Conservation (phyloP, 2,888 invertebrate species). For the Ennomos erosarius region DNA sequence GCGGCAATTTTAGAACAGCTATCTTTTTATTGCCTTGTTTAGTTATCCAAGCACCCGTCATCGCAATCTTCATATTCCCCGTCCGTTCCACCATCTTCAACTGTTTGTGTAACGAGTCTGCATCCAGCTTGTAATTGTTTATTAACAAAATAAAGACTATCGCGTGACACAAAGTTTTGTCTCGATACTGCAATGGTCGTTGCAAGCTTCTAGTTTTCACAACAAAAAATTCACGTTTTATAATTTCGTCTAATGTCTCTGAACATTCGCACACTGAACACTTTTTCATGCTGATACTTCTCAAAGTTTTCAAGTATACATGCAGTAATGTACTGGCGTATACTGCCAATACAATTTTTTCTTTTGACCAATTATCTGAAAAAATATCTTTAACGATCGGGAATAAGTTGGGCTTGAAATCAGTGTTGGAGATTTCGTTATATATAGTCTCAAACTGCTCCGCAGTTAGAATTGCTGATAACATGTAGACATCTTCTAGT, state of each 20-base stretch:
- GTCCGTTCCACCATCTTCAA: slow-evolving; percentile 59
- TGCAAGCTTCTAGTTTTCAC: slow-evolving; percentile 46
- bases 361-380: slow-evolving; percentile 15
- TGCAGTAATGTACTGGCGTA: slow-evolving; percentile 64
- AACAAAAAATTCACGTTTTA: slow-evolving; percentile 60
- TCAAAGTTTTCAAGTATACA: slow-evolving; percentile 48
- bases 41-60: slow-evolving; percentile 54
- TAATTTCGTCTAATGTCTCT: slow-evolving; percentile 60
- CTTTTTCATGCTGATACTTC: slow-evolving; percentile 58
- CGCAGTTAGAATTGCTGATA: slow-evolving; percentile 70
- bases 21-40: slow-evolving; percentile 29
- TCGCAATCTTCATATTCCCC: slow-evolving; percentile 55
- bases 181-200: slow-evolving; percentile 65
- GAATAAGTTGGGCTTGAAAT: slow-evolving; percentile 51
- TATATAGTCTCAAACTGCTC: slow-evolving; percentile 68
- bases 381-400: slow-evolving; percentile 35
- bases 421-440: slow-evolving; percentile 63
- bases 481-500: slow-evolving; percentile 75
- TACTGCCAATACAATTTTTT: slow-evolving; percentile 51
- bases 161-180: slow-evolving; percentile 69
- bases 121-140: slow-evolving; percentile 65
- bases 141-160: slow-evolving; percentile 68
- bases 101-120: slow-evolving; percentile 59
- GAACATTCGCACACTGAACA: slow-evolving; percentile 60
- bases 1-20: slow-evolving; percentile 67